Percentiles rank a stretch among this genome's conserved stretches.
Evolutionary conservation across 53 echinoderm and acorn worm genomes (phyloP).

Genomic region (Arbacia lixula): DNA sequence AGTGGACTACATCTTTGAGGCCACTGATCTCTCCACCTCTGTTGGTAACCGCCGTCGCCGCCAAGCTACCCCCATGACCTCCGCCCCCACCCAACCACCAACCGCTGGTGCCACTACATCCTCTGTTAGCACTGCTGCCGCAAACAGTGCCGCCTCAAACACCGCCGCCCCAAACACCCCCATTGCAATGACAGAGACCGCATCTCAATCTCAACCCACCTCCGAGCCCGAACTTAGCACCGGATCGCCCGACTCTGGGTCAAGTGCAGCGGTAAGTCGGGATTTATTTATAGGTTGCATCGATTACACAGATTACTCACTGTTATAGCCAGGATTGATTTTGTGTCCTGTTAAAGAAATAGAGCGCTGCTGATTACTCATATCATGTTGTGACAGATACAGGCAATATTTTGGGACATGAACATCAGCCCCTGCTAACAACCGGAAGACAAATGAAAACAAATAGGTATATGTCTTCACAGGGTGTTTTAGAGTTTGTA

Average conservation of each 20-base stretch:
- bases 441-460: too few species aligned
- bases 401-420: too few species aligned
- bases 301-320: too few species aligned
- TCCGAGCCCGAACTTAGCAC: conserved; percentile 28
- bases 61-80: conserved; percentile 28
- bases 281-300: too few species aligned
- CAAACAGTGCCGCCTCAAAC: neutral
- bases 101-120: neutral
- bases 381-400: too few species aligned
- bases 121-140: neutral
- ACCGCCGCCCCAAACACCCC: neutral
- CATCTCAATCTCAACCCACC: neutral
- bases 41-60: conserved; percentile 58
- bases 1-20: conserved; percentile 73
- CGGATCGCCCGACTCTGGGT: neutral
- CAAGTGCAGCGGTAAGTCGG: conserved; percentile 6
- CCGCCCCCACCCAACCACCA: neutral
- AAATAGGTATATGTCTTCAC: too few species aligned
- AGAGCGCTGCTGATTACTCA: too few species aligned
- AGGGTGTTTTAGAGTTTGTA: too few species aligned
- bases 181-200: neutral
- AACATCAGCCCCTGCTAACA: too few species aligned
- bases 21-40: conserved; percentile 11
- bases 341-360: too few species aligned
- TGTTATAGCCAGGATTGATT: too few species aligned